Conservation (phyloP, 2,113 vertebrate genomes). For the Syngnathus scovelli region DNA sequence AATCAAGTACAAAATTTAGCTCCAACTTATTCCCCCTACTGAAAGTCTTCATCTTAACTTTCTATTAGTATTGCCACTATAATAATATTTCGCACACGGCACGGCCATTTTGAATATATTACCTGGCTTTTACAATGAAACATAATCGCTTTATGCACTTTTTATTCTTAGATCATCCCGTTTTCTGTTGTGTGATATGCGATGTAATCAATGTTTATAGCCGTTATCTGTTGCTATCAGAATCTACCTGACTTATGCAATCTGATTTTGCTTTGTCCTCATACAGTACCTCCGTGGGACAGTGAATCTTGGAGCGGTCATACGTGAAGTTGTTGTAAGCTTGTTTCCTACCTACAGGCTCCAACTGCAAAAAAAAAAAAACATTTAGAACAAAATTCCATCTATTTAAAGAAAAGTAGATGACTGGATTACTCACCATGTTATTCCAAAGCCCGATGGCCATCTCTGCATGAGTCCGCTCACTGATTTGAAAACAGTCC, state of each 20-base stretch:
- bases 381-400: not conserved
- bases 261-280: constrained; percentile 14
- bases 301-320: constrained; percentile 79
- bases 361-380: constrained; percentile 70
- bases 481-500: constrained; percentile 85
- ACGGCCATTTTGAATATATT: too few species aligned
- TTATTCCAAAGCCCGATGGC: constrained; percentile 89
- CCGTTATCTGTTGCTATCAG: not conserved
- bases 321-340: constrained; percentile 82
- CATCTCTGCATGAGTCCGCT: constrained; percentile 81
- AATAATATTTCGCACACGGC: too few species aligned
- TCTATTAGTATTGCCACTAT: too few species aligned
- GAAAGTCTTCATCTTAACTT: too few species aligned
- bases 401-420: not conserved
- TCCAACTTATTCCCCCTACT: too few species aligned
- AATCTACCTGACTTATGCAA: not conserved
- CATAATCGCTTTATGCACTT: too few species aligned
- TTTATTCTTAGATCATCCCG: too few species aligned
- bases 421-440: constrained; percentile 70
- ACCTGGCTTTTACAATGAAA: too few species aligned
- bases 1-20: too few species aligned
- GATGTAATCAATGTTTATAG: too few species aligned
- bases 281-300: constrained; percentile 75
- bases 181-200: too few species aligned
- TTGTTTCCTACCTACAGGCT: constrained; percentile 80